These are phyloP conservation scores for Agapornis canus DNA, from an alignment of 2,797 vertebrate species.

Conservation along the genomic window DNA sequence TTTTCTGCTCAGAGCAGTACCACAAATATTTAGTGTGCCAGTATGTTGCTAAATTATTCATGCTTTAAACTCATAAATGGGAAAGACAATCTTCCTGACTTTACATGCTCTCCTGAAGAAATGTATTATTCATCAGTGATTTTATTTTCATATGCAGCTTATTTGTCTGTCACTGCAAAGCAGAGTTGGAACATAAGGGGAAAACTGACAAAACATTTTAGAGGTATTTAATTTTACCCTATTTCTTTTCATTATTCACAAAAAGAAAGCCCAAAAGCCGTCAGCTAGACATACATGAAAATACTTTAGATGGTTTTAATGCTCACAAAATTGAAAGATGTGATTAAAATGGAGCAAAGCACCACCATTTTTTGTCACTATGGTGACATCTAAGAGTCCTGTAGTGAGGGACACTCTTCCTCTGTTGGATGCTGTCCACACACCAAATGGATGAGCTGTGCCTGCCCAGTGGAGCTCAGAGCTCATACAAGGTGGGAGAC, in stretches of 20 bases:
- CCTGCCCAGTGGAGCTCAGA: fast-evolving
- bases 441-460: fast-evolving
- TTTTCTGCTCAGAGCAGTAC: slow-evolving; percentile 47
- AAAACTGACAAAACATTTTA: slow-evolving; percentile 35
- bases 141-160: slow-evolving; percentile 35
- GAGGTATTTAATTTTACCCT: slow-evolving; percentile 10
- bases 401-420: not conserved
- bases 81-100: slow-evolving; percentile 68
- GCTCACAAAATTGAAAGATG: not conserved
- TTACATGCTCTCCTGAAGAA: slow-evolving; percentile 49
- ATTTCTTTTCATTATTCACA: slow-evolving; percentile 1
- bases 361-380: not conserved
- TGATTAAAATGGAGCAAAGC: not conserved
- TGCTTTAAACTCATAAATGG: slow-evolving; percentile 61
- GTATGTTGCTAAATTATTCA: slow-evolving; percentile 74
- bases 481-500: not conserved
- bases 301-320: not conserved
- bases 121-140: slow-evolving; percentile 47
- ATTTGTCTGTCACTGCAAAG: slow-evolving; percentile 34
- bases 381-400: not conserved
- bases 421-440: not conserved
- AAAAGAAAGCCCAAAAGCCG: not conserved
- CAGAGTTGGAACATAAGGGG: not conserved
- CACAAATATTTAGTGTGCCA: slow-evolving; percentile 64
- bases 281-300: not conserved